phyloP scores from a whole-genome alignment of 2,113 vertebrate genomes.

The Aix galericulata region DNA sequence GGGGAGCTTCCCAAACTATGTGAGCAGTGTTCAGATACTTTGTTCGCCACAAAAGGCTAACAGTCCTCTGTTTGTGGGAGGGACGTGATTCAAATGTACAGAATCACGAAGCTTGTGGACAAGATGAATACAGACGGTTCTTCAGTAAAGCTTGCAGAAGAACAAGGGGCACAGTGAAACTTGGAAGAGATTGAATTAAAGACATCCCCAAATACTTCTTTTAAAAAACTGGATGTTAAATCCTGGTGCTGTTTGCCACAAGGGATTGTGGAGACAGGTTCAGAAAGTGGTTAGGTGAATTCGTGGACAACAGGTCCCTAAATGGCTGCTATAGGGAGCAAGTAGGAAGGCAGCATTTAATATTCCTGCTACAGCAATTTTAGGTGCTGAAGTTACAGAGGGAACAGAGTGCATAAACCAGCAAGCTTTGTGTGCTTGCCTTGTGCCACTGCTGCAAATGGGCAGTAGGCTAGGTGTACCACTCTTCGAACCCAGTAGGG shows the following conservation, averaged over 20 bases:
- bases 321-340: background rate
- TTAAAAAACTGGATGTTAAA: background rate
- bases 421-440: background rate
- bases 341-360: background rate
- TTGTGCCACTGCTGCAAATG: background rate
- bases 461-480: background rate
- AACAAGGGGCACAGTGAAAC: background rate
- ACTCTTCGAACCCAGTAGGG: background rate
- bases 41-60: background rate
- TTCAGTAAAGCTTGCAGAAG: background rate
- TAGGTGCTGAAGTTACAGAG: background rate
- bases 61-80: background rate
- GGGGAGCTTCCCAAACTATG: background rate
- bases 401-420: background rate
- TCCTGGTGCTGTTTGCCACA: background rate
- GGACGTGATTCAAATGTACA: background rate
- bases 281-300: background rate
- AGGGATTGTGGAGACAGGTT: background rate
- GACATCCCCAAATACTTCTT: background rate
- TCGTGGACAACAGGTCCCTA: background rate
- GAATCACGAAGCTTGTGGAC: fast-evolving
- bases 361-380: background rate
- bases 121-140: background rate
- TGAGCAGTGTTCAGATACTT: background rate
- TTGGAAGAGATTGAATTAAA: background rate